Evolutionary conservation across 1,140 invertebrate genomes (phyloP), one percentile per base, ranked within the genome.

Genomic region (Drosophila lacertosa): DNA sequence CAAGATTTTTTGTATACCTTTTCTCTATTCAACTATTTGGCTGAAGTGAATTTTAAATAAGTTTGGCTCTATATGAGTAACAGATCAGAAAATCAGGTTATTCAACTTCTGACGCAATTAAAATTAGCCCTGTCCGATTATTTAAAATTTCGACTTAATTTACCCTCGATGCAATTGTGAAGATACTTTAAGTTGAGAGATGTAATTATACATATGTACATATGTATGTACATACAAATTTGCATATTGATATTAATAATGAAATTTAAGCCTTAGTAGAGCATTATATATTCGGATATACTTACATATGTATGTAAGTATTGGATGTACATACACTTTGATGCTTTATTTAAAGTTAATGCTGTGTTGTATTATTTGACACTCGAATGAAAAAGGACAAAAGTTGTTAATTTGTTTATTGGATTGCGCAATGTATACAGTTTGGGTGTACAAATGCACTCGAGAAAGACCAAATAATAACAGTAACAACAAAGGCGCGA

Each of bases 351-450:
- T 35, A 55, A 62, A 45, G 22, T 50, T 48, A 33, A 48, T 39
- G 55, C 55, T 55, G 18, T 47, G 51, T 39, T 62, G 16, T 55
- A 26, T 70, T 57, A 40, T 58, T 64, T 73, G 37, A 26, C 64
- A 80, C 50, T 77, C 53, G 55, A 80, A 73, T 86, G 73, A 51
- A 84, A 86, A 77, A 80, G 32, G 39, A 84, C 81, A 84, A 86
- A 84, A 77, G 80, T 57, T 63, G 47, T 63, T 84, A 74, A 80
- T 84, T 84, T 86, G 81, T 69, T 81, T 81, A 81, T 81, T 81
- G 55, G 40, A 86, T 74, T 77, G 57, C 51, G 48, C 58, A 82
- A 62, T 77, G 51, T 70, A 82, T 78, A 77, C 68, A 74, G 60
- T 86, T 70, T 42, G 55, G 65, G 51, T 73, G 55, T 44, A 58